phyloP scores from a whole-genome alignment of 2,113 vertebrate genomes.

The Rhinolophus ferrumequinum region DNA sequence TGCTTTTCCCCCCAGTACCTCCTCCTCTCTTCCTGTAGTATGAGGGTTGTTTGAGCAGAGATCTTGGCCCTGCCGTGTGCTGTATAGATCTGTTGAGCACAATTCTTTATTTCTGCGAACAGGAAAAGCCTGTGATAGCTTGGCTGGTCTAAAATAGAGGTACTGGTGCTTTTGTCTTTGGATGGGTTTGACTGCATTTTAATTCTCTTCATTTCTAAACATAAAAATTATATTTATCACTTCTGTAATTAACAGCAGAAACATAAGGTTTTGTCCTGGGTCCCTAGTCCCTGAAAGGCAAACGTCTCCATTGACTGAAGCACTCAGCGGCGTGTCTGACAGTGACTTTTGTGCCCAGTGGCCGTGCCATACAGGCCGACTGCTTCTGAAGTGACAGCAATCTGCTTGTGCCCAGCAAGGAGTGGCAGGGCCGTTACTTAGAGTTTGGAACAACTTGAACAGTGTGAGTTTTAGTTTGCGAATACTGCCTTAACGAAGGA shows the following conservation, averaged over 20 bases:
- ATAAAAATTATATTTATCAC: neutral
- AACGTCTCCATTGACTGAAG: neutral
- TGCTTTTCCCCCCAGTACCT: neutral
- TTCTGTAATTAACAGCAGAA: neutral
- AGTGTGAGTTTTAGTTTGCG: neutral
- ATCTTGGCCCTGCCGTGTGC: neutral
- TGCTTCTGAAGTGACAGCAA: neutral
- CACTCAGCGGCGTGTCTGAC: neutral
- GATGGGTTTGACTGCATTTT: constrained; percentile 1
- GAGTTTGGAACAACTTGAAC: neutral
- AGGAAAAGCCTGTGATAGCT: neutral
- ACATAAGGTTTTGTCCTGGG: neutral
- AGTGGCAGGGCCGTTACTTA: neutral
- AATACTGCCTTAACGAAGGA: neutral
- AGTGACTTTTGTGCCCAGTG: neutral
- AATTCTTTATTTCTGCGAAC: neutral
- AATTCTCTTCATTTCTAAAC: constrained; percentile 15
- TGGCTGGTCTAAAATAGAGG: neutral
- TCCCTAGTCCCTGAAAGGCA: neutral
- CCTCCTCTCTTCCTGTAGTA: neutral
- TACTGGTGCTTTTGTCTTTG: neutral
- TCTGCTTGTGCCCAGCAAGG: neutral
- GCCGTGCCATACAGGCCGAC: neutral
- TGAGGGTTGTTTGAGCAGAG: constrained; percentile 19
- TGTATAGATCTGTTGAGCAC: neutral